These are phyloP conservation scores for Gavialis gangeticus DNA, from an alignment of 2,113 vertebrate species.

Conservation along the genomic window DNA sequence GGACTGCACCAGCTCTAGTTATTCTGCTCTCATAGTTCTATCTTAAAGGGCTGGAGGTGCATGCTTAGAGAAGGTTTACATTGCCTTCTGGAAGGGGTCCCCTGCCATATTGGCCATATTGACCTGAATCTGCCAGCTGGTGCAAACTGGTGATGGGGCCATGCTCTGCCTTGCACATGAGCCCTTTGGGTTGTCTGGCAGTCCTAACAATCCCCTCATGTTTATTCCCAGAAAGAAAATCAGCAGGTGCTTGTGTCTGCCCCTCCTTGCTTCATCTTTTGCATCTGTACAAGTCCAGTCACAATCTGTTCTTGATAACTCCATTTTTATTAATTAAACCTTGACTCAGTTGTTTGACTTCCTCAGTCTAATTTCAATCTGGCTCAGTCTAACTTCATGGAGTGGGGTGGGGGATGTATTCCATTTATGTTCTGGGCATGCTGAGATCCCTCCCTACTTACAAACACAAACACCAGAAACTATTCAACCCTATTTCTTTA, in stretches of 20 bases:
- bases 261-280: background rate
- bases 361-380: background rate
- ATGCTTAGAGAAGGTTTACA: fast-evolving
- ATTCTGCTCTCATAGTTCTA: background rate
- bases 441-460: background rate
- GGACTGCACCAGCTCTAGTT: background rate
- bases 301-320: background rate
- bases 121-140: background rate
- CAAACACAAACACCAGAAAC: too few species aligned
- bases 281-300: background rate
- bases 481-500: too few species aligned
- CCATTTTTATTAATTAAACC: background rate
- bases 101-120: background rate
- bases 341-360: background rate
- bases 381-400: background rate
- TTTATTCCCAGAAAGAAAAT: background rate
- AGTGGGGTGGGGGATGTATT: background rate
- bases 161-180: background rate
- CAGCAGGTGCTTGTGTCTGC: background rate
- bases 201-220: background rate
- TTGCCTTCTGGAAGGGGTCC: background rate
- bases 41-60: background rate
- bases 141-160: background rate
- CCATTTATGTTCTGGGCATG: fast-evolving
- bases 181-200: background rate